phyloP scores from a whole-genome alignment of 2,888 invertebrate species.

The Hedya salicella region DNA sequence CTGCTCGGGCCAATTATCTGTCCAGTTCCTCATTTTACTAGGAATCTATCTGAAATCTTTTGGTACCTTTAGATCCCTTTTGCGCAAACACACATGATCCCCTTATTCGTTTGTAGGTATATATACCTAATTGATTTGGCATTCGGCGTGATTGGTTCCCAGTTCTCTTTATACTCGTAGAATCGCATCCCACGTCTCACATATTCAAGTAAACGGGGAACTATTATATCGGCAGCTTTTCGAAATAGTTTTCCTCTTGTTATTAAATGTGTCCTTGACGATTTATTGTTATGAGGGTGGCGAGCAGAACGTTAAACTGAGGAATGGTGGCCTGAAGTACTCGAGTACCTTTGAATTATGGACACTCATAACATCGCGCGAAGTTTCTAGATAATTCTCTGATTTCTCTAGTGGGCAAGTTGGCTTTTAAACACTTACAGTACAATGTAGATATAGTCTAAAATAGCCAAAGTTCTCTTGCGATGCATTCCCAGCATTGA shows the following conservation, averaged over 20 bases:
- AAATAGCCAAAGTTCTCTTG: too few species aligned
- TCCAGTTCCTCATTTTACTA: slow-evolving; percentile 6
- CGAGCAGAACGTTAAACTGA: slow-evolving; percentile 15
- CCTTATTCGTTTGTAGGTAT: neutral
- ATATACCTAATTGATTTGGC: slow-evolving; percentile 8
- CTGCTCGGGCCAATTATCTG: slow-evolving; percentile 17
- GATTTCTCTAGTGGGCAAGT: neutral
- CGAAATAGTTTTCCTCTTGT: slow-evolving; percentile 26
- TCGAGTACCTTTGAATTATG: neutral
- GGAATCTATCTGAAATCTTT: slow-evolving; percentile 2
- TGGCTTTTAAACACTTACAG: too few species aligned
- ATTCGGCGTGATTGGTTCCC: slow-evolving; percentile 20
- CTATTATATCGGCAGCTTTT: slow-evolving; percentile 26
- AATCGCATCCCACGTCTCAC: slow-evolving; percentile 11
- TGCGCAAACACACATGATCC: neutral
- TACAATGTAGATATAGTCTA: too few species aligned
- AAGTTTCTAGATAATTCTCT: neutral
- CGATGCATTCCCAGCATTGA: too few species aligned
- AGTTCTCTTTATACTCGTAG: slow-evolving; percentile 9
- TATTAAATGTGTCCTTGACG: slow-evolving; percentile 32
- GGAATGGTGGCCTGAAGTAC: slow-evolving; percentile 5
- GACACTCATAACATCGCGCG: neutral
- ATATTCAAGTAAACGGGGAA: slow-evolving; percentile 30
- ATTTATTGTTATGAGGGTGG: slow-evolving; percentile 29
- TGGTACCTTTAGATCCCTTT: neutral